A percentile compares a stretch with the other conserved stretches of the same genome.
These are phyloP conservation scores for Drosophila elegans DNA, from an alignment of 1,140 invertebrate species.

Conservation along the genomic window DNA sequence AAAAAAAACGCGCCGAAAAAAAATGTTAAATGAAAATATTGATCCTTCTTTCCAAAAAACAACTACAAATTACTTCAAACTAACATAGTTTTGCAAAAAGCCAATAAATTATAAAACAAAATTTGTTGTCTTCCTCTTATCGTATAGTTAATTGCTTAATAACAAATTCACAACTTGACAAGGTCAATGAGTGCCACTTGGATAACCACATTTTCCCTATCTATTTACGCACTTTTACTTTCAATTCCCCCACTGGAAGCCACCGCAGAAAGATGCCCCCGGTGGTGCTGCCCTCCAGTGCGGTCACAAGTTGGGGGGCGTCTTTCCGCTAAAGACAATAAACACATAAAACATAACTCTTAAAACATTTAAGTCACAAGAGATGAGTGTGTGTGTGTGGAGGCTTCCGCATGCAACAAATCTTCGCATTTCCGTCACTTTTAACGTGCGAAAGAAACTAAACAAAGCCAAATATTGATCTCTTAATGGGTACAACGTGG, in stretches of 20 bases:
- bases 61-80: too few relatives aligned
- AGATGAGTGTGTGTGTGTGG: conserved; percentile 20
- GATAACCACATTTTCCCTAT: conserved; percentile 19
- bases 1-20: too few relatives aligned
- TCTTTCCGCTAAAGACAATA: conserved; percentile 36
- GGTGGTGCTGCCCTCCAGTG: conserved; percentile 9
- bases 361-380: conserved; percentile 47
- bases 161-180: conserved; percentile 1
- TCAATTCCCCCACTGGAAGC: neutral
- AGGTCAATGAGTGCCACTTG: conserved; percentile 9
- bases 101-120: too few relatives aligned
- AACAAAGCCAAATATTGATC: conserved; percentile 75
- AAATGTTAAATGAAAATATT: too few relatives aligned
- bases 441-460: conserved; percentile 67
- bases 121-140: neutral
- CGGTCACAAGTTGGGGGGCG: conserved; percentile 19
- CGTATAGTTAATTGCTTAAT: neutral
- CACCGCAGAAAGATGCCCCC: conserved; percentile 10
- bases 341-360: conserved; percentile 55
- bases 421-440: conserved; percentile 75
- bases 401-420: conserved; percentile 77
- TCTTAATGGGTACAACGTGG: conserved; percentile 67
- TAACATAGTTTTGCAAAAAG: too few relatives aligned
- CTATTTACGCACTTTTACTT: conserved; percentile 26
- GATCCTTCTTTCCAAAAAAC: too few relatives aligned